A percentile compares a stretch with the other conserved stretches of the same genome.
Evolutionary conservation across 2,888 invertebrate genomes (phyloP).

Genomic region (Encarsia formosa): DNA sequence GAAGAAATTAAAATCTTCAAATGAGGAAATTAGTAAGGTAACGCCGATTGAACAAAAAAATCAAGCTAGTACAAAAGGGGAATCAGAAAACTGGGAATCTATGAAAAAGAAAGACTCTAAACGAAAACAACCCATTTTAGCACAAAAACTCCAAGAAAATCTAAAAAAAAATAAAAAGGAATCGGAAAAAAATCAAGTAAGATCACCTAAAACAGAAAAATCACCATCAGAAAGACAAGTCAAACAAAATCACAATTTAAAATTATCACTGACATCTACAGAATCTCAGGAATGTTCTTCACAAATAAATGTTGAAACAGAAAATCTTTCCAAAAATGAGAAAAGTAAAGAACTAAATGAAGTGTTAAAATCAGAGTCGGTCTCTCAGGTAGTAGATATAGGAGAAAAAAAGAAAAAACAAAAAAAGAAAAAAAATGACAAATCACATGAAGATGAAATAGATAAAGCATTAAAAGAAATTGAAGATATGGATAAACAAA

Average conservation of each 20-base stretch:
- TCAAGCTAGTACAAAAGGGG: neutral
- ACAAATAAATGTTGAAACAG: neutral
- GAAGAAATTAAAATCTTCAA: no score
- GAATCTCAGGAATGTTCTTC: neutral
- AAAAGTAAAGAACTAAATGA: no score
- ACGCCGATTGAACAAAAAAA: no score
- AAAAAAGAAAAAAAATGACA: slow-evolving; percentile 43
- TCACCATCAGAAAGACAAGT: neutral
- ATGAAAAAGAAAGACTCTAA: slow-evolving; percentile 27
- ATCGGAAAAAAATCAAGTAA: slow-evolving; percentile 7
- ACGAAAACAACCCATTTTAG: slow-evolving; percentile 7
- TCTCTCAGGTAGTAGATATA: neutral
- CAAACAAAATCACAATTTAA: neutral
- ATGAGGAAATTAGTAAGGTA: no score
- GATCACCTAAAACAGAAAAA: slow-evolving; percentile 18
- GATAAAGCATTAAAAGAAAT: slow-evolving; percentile 54
- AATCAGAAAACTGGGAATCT: slow-evolving; percentile 10
- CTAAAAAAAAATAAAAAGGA: slow-evolving; percentile 21
- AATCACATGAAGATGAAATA: slow-evolving; percentile 49
- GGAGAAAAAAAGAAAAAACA: slow-evolving; percentile 41
- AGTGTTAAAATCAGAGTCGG: no score
- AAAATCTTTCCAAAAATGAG: neutral
- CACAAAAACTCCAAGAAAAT: slow-evolving; percentile 8
- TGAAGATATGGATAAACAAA: slow-evolving; percentile 45
- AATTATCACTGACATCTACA: no score